Percentiles rank a stretch among this genome's conserved stretches.
Evolutionary conservation across 2,113 vertebrate genomes (phyloP).

Genomic region (Hoplias malabaricus): DNA sequence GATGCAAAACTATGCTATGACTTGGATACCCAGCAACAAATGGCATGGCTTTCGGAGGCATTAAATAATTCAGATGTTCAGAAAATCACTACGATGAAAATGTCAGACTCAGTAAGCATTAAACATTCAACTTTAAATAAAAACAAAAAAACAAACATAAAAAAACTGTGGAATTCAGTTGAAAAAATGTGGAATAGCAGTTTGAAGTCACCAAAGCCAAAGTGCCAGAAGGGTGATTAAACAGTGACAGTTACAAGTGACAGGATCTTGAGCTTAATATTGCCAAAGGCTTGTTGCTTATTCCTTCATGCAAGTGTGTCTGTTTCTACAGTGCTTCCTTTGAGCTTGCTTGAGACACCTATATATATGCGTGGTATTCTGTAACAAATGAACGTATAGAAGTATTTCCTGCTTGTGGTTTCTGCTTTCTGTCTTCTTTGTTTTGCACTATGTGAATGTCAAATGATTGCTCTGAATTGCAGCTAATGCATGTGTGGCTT

Average conservation of each 20-base stretch:
- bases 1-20: too few relatives aligned
- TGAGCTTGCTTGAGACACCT: background rate
- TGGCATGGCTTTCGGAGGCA: too few relatives aligned
- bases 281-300: background rate
- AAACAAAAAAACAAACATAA: too few relatives aligned
- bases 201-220: background rate
- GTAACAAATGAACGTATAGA: background rate
- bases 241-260: slow-evolving; percentile 21
- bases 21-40: too few relatives aligned
- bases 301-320: background rate
- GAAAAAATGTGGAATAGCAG: too few relatives aligned
- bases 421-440: background rate
- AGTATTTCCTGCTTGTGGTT: slow-evolving; percentile 1
- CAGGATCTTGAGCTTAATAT: background rate
- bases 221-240: background rate
- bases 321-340: background rate
- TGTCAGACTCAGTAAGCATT: too few relatives aligned
- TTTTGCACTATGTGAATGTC: background rate
- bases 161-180: too few relatives aligned
- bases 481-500: slow-evolving; percentile 38
- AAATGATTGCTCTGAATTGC: background rate
- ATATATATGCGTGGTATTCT: background rate
- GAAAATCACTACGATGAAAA: too few relatives aligned
- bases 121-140: too few relatives aligned
- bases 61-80: too few relatives aligned